A percentile compares a stretch with the other conserved stretches of the same genome.
Conservation (phyloP, 92 coral and sea anemone genomes). For the Phymanthus crucifer region DNA sequence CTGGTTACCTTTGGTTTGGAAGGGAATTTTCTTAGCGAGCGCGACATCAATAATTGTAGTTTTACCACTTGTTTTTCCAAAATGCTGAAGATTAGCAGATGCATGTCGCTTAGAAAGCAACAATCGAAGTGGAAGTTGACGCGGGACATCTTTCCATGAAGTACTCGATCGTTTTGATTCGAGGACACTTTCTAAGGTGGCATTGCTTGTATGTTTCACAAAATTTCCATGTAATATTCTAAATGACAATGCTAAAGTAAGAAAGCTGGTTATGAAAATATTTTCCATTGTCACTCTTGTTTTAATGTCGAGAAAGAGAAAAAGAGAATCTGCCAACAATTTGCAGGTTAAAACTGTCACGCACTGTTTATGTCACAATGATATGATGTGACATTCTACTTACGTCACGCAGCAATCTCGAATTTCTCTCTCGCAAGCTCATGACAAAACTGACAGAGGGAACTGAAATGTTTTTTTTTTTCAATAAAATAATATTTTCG, state of each 20-base stretch:
- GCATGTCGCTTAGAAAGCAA: constrained; percentile 11
- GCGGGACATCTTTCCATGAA: constrained; percentile 12
- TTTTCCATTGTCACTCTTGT: background rate
- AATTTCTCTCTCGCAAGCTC: no score
- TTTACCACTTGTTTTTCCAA: background rate
- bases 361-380: background rate
- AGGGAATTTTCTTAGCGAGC: background rate
- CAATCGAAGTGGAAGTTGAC: constrained; percentile 6
- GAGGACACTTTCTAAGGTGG: background rate
- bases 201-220: background rate
- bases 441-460: no score
- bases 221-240: background rate
- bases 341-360: background rate
- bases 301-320: background rate
- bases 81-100: background rate
- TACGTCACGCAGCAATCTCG: background rate
- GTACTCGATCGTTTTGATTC: background rate
- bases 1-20: background rate
- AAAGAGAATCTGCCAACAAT: background rate
- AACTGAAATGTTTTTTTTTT: no score
- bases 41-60: background rate
- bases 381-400: no score
- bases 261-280: background rate
- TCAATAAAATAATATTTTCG: no score
- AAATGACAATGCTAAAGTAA: background rate